Percentiles rank a stretch among this genome's conserved stretches.
Evolutionary conservation across 2,113 vertebrate species (phyloP).

Genomic region (Mugil cephalus): DNA sequence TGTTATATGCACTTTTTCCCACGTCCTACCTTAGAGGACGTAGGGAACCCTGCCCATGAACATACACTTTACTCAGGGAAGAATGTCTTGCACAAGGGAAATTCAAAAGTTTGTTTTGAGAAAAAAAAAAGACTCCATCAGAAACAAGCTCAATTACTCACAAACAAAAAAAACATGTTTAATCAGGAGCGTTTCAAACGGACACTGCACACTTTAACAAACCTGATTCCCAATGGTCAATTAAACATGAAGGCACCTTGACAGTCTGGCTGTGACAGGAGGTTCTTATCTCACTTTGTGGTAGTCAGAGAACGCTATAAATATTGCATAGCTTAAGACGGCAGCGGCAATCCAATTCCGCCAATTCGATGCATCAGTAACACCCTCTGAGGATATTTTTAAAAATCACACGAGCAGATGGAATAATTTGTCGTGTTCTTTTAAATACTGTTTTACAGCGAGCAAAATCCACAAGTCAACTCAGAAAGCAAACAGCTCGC

Average conservation of each 20-base stretch:
- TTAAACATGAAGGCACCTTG: conserved; percentile 72
- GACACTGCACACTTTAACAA: conserved; percentile 47
- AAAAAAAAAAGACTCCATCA: background rate
- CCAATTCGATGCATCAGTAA: conserved; percentile 22
- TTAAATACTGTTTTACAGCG: background rate
- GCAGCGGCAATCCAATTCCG: conserved; percentile 40
- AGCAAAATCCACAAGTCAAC: background rate
- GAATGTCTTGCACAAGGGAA: background rate
- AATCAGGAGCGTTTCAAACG: conserved; percentile 21
- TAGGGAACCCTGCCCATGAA: background rate
- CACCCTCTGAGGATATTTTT: background rate
- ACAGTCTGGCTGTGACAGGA: conserved; percentile 41
- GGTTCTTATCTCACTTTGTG: conserved; percentile 64
- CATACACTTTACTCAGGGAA: background rate
- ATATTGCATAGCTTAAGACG: conserved; percentile 68
- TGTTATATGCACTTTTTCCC: too few relatives aligned
- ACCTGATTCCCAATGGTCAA: conserved; percentile 66
- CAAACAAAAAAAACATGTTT: conserved; percentile 19
- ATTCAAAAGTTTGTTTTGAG: background rate
- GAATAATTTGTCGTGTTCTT: background rate
- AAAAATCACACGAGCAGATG: too few relatives aligned
- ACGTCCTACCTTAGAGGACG: background rate
- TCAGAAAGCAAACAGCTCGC: background rate
- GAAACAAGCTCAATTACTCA: background rate
- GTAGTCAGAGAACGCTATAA: conserved; percentile 50